Evolutionary conservation across 2,113 vertebrate genomes (phyloP).

Genomic region (Pseudorhombus dupliciocellatus): DNA sequence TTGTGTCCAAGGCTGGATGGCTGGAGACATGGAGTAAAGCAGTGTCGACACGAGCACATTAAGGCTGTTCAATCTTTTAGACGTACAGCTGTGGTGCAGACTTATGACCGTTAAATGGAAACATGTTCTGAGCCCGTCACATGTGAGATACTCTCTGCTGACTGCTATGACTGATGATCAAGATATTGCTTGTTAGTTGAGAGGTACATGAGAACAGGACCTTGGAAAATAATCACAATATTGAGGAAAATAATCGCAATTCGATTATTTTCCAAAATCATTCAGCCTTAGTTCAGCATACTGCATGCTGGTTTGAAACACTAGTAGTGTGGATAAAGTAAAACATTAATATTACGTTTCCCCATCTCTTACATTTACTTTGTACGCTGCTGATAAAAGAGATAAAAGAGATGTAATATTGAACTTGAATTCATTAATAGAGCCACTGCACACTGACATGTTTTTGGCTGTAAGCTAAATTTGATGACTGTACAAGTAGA

Average conservation of each 20-base stretch:
- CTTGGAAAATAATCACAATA: no score
- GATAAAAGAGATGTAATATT: no score
- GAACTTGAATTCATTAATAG: no score
- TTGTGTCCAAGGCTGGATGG: not conserved
- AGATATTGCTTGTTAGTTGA: no score
- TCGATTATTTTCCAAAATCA: no score
- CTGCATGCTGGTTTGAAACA: not conserved
- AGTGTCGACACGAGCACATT: not conserved
- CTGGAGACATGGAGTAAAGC: not conserved
- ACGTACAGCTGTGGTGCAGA: not conserved
- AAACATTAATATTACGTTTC: not conserved
- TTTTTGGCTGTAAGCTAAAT: no score
- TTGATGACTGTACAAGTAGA: no score
- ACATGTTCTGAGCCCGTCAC: not conserved
- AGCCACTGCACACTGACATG: no score
- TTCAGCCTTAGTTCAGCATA: not conserved
- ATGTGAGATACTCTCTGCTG: not conserved
- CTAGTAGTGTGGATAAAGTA: not conserved
- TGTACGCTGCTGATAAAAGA: not conserved
- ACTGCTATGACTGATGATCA: no score
- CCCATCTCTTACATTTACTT: not conserved
- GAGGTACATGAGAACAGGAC: no score
- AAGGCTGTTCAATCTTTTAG: not conserved
- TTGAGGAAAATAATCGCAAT: no score
- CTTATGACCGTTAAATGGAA: not conserved